A percentile compares a stretch with the other conserved stretches of the same genome.
These are phyloP conservation scores for Pachycephala philippinensis DNA, from an alignment of 2,113 vertebrate genomes.

Conservation along the genomic window DNA sequence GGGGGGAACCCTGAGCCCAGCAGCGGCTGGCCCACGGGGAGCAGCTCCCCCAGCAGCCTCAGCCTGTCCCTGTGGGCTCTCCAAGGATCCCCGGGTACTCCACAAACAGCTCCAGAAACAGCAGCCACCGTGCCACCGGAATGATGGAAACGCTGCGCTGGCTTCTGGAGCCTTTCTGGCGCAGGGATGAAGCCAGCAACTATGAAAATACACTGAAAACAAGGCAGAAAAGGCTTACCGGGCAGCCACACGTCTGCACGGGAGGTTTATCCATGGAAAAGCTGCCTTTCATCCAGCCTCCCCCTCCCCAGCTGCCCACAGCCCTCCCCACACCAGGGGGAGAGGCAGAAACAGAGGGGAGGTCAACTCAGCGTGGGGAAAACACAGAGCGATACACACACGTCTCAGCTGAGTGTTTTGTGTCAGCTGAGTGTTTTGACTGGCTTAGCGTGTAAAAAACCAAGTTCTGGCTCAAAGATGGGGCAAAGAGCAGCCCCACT, in stretches of 20 bases:
- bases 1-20: accelerated
- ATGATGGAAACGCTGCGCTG: accelerated
- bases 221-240: background rate
- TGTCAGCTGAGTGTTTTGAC: accelerated
- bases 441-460: accelerated
- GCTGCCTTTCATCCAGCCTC: background rate
- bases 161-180: background rate
- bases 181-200: background rate
- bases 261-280: background rate
- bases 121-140: accelerated
- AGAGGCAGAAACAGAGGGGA: background rate
- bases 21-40: accelerated
- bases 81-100: accelerated
- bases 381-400: accelerated
- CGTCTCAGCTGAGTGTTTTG: accelerated
- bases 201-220: accelerated
- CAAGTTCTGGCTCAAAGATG: accelerated
- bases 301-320: background rate
- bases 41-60: background rate
- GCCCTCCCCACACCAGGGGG: accelerated
- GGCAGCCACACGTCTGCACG: background rate
- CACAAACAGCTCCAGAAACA: background rate
- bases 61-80: accelerated
- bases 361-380: background rate
- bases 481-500: accelerated